These are phyloP conservation scores for Hyla sarda DNA, from an alignment of 2,113 vertebrate species.

Conservation along the genomic window DNA sequence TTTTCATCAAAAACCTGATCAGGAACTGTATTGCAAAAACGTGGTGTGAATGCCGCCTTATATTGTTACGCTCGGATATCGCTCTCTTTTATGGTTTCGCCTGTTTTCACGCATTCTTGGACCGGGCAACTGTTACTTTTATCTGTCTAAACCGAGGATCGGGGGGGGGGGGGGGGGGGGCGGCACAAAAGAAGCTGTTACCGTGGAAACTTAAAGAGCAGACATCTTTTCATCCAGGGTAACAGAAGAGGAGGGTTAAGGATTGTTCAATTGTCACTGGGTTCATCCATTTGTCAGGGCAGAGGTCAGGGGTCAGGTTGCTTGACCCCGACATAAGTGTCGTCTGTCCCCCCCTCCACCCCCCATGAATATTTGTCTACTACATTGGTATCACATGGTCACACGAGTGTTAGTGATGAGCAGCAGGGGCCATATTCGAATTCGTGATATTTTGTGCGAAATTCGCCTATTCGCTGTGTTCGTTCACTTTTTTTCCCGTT, in stretches of 20 bases:
- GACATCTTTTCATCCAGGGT: constrained; percentile 64
- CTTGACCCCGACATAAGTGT: background rate
- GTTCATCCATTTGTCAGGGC: constrained; percentile 20
- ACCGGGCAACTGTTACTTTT: background rate
- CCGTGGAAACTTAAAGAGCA: constrained; percentile 81
- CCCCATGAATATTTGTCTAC: too few species aligned
- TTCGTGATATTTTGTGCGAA: too few species aligned
- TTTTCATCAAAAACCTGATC: too few species aligned
- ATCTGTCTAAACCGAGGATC: background rate
- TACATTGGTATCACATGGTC: too few species aligned
- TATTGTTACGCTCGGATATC: too few species aligned
- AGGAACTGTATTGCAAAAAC: too few species aligned
- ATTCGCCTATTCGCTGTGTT: too few species aligned
- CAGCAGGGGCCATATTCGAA: too few species aligned
- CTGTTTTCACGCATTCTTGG: background rate
- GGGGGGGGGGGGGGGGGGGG: background rate
- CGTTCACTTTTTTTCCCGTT: too few species aligned
- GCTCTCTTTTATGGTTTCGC: too few species aligned
- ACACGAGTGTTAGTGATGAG: too few species aligned
- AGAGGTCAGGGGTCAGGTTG: constrained; percentile 15
- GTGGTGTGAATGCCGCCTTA: too few species aligned
- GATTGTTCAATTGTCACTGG: constrained; percentile 45
- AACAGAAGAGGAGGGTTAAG: constrained; percentile 55
- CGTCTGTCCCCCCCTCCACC: background rate
- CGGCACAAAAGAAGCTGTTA: constrained; percentile 66